Evolutionary conservation across 2,888 invertebrate genomes (phyloP).

Genomic region (Pemphredon lugubris): DNA sequence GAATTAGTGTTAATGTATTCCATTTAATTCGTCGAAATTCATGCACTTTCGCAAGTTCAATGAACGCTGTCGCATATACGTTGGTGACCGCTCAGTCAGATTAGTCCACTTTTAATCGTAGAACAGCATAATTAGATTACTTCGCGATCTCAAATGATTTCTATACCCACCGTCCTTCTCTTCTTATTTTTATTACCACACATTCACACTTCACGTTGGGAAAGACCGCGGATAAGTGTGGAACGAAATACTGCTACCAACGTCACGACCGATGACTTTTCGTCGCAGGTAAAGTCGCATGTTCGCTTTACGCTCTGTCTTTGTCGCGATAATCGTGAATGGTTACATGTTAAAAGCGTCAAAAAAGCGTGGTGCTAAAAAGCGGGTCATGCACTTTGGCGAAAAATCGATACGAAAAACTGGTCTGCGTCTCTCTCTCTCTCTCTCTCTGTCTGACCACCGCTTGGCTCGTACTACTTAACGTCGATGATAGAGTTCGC

Average conservation of each 20-base stretch:
- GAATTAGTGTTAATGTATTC: too few species aligned
- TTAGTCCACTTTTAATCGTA: too few species aligned
- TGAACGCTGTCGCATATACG: too few species aligned
- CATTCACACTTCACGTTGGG: too few species aligned
- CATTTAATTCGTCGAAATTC: too few species aligned
- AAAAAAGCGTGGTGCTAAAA: slow-evolving; percentile 42
- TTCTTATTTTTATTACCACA: too few species aligned
- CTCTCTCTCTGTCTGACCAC: slow-evolving; percentile 38
- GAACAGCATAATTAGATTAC: too few species aligned
- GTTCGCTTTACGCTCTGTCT: not conserved
- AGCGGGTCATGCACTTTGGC: slow-evolving; percentile 39
- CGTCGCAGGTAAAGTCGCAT: slow-evolving; percentile 2
- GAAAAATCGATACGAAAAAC: slow-evolving; percentile 53
- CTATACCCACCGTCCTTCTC: too few species aligned
- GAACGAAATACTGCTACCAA: not conserved
- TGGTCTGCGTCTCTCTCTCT: slow-evolving; percentile 38
- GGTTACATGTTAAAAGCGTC: slow-evolving; percentile 32
- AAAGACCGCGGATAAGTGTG: slow-evolving; percentile 1
- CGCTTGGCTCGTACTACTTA: slow-evolving; percentile 42
- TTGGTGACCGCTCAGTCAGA: too few species aligned
- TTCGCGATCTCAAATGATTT: too few species aligned
- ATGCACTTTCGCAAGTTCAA: too few species aligned
- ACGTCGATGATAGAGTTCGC: not conserved
- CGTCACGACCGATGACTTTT: slow-evolving; percentile 4
- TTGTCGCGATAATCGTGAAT: not conserved